phyloP scores from a whole-genome alignment of 2,113 vertebrate genomes.

The Callipepla squamata region DNA sequence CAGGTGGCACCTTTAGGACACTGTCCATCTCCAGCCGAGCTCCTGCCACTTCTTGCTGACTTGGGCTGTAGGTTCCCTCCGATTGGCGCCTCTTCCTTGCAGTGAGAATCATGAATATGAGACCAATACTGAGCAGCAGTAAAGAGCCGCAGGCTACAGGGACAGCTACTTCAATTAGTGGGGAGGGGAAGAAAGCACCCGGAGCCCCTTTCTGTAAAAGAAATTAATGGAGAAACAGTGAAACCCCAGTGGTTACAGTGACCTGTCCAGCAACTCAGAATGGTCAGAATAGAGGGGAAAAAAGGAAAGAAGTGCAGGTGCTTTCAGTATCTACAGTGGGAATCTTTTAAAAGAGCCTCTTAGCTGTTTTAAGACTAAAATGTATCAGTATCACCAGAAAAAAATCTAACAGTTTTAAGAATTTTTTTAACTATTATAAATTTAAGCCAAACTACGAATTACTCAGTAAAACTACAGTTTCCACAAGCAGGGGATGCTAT shows the following conservation, averaged over 20 bases:
- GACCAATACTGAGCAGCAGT: slow-evolving; percentile 85
- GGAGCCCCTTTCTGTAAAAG: slow-evolving; percentile 84
- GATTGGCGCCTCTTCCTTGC: slow-evolving; percentile 94
- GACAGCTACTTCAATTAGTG: slow-evolving; percentile 89
- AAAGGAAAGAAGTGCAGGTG: neutral
- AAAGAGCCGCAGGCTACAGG: slow-evolving; percentile 89
- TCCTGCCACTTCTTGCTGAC: slow-evolving; percentile 94
- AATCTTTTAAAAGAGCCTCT: neutral
- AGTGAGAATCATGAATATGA: slow-evolving; percentile 90
- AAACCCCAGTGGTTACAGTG: slow-evolving; percentile 17
- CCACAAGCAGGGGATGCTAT: neutral
- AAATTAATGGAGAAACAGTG: slow-evolving; percentile 51
- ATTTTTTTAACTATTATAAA: no score
- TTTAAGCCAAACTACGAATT: neutral
- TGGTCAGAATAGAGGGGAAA: neutral
- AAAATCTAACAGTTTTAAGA: neutral
- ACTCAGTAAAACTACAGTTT: neutral
- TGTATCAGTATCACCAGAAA: neutral
- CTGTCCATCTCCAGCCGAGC: slow-evolving; percentile 97
- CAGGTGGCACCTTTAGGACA: slow-evolving; percentile 95
- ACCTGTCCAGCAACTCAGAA: neutral
- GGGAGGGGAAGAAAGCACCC: slow-evolving; percentile 76
- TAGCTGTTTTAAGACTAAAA: neutral
- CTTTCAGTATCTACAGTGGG: neutral
- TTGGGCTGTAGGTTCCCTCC: slow-evolving; percentile 97